Evolutionary conservation across 2,113 vertebrate genomes (phyloP).

Genomic region (Saguinus imperator): DNA sequence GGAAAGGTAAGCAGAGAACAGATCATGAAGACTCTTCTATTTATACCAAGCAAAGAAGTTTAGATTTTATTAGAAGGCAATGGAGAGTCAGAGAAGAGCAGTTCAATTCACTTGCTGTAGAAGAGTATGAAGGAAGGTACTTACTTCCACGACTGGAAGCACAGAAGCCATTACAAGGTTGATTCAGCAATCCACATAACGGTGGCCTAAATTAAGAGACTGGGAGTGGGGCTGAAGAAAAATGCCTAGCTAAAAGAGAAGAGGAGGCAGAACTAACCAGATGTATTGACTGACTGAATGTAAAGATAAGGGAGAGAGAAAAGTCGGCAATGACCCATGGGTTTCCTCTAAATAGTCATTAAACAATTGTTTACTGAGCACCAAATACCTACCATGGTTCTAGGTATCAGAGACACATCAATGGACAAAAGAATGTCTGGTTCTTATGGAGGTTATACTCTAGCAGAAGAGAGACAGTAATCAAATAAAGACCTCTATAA

Average conservation of each 20-base stretch:
- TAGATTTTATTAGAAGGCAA: not conserved
- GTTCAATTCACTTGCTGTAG: not conserved
- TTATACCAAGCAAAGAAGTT: not conserved
- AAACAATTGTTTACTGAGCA: not conserved
- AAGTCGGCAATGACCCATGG: no score
- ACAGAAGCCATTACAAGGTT: not conserved
- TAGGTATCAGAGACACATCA: not conserved
- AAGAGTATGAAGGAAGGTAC: not conserved
- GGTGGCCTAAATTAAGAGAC: not conserved
- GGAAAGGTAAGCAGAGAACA: not conserved
- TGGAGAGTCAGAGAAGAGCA: not conserved
- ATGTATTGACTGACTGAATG: not conserved
- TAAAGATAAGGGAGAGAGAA: not conserved
- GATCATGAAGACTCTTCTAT: not conserved
- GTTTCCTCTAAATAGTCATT: not conserved
- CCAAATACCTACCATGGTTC: not conserved
- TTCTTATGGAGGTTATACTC: not conserved
- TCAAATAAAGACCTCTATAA: not conserved
- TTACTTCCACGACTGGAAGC: not conserved
- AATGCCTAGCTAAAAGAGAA: not conserved
- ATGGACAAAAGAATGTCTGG: not conserved
- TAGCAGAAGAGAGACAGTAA: not conserved
- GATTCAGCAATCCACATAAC: not conserved
- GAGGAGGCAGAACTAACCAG: not conserved
- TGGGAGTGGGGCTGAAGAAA: not conserved